Base-by-base conservation (phyloP, 2,888 invertebrate genomes). In the Antitype chi region DNA sequence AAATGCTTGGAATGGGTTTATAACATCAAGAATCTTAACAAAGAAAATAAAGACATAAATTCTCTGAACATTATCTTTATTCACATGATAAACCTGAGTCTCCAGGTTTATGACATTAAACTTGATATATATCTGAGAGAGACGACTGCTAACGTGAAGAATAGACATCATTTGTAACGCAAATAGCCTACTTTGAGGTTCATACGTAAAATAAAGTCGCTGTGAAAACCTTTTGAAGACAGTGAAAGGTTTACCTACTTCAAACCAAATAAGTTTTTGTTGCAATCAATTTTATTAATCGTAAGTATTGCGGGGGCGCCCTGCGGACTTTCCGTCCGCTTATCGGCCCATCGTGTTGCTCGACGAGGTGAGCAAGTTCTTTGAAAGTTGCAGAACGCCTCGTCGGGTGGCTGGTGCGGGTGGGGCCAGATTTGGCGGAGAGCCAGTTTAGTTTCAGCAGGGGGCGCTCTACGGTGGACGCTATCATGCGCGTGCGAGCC, bases 101-200 rank as follows among this genome's bases (percentile, higher is more conserved):
- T 74, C 81, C 62, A 81, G 78, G 78, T 84, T 76, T 78, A 75
- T 78, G 78, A 77, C 82, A 75, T 84, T 85, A 80, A 81, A 82
- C 75, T 67, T 84, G 86, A 87, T 87, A 77, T 87, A 77, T 82
- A 85, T 85, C 60, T 79, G 20, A 25, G 64, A 64, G 70, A 59
- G 66, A 67, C 68, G 68, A 81, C 85, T 83, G 77, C 75, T 78
- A 82, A 84, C 63, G 67, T 78, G 81, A 88, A 78, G 72, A 70
- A 83, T 85, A 74, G 76, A 80, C 73, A 81, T 84, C 78, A 81
- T 84, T 87, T 84, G 79, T 75, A 70, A 80, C 74, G 32, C 75
- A 80, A 79, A 84, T 66, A 60, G 76, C 79, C 82, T 70, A 70
- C 74, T 71, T 74, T 77, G 78, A 70, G 84, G 76, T 74, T 80